These are phyloP conservation scores for Agrotis segetum DNA, from an alignment of 2,888 invertebrate species.

Conservation along the genomic window DNA sequence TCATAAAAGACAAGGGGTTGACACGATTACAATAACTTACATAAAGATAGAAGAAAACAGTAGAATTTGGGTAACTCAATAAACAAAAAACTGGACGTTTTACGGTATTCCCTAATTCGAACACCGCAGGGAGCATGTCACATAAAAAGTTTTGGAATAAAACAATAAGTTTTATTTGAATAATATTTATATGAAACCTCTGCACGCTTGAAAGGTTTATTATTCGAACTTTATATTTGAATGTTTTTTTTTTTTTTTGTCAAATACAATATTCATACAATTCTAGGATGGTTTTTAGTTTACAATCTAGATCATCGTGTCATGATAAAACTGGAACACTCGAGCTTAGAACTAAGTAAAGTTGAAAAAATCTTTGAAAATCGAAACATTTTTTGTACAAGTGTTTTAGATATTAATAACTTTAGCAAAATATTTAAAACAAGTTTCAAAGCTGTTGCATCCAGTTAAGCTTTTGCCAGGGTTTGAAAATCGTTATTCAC, in stretches of 20 bases:
- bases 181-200: slow-evolving; percentile 24
- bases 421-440: too few species aligned
- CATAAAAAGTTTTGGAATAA: slow-evolving; percentile 74
- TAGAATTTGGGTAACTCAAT: slow-evolving; percentile 67
- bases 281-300: not conserved
- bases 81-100: slow-evolving; percentile 72
- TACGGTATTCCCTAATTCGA: slow-evolving; percentile 68
- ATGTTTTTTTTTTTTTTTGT: not conserved
- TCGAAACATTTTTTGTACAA: too few species aligned
- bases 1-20: slow-evolving; percentile 77
- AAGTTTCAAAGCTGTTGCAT: too few species aligned
- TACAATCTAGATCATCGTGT: too few species aligned
- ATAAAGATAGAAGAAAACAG: slow-evolving; percentile 68
- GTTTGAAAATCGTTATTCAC: too few species aligned
- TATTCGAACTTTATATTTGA: not conserved
- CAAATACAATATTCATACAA: too few species aligned
- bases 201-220: slow-evolving; percentile 12
- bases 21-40: slow-evolving; percentile 71
- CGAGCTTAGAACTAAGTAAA: too few species aligned
- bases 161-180: slow-evolving; percentile 70
- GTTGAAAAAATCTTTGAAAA: too few species aligned
- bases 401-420: too few species aligned
- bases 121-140: slow-evolving; percentile 78
- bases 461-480: too few species aligned
- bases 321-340: too few species aligned